phyloP scores from a whole-genome alignment of 2,888 invertebrate genomes.

The Liopterus haemorrhoidalis region DNA sequence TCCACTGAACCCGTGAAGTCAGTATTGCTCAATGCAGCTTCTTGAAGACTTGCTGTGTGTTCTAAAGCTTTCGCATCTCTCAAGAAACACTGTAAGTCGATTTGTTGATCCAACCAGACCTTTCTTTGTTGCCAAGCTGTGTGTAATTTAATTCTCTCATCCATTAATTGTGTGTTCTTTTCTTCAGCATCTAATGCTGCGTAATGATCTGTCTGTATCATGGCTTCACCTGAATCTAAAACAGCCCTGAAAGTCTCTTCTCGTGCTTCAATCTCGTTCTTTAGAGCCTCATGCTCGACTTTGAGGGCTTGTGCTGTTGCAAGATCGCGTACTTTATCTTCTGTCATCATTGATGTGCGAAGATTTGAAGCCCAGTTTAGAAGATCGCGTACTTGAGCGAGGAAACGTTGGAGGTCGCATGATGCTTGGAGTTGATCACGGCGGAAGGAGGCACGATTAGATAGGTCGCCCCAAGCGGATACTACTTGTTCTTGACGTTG shows the following conservation, averaged over 20 bases:
- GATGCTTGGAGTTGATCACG: slow-evolving; percentile 79
- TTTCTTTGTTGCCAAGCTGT: slow-evolving; percentile 85
- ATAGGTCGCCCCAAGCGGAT: slow-evolving; percentile 80
- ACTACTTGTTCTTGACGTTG: slow-evolving; percentile 81
- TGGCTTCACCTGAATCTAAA: slow-evolving; percentile 69
- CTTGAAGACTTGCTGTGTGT: slow-evolving; percentile 81
- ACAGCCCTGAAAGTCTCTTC: slow-evolving; percentile 73
- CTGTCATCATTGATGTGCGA: slow-evolving; percentile 69
- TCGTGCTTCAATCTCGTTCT: slow-evolving; percentile 82
- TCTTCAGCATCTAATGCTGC: slow-evolving; percentile 73
- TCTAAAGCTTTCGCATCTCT: slow-evolving; percentile 90
- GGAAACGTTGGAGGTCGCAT: slow-evolving; percentile 82
- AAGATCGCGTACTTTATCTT: slow-evolving; percentile 76
- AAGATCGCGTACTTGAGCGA: slow-evolving; percentile 77
- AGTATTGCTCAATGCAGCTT: slow-evolving; percentile 65
- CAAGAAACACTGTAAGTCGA: slow-evolving; percentile 90
- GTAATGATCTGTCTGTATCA: slow-evolving; percentile 81
- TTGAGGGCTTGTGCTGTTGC: slow-evolving; percentile 74
- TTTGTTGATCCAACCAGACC: slow-evolving; percentile 81
- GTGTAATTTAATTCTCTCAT: slow-evolving; percentile 72
- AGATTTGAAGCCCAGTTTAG: slow-evolving; percentile 81
- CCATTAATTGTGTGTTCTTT: slow-evolving; percentile 67
- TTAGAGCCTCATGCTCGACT: slow-evolving; percentile 76
- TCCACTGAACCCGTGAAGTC: slow-evolving; percentile 77
- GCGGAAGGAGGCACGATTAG: slow-evolving; percentile 74